These are phyloP conservation scores for Chorisops tibialis DNA, from an alignment of 2,888 invertebrate genomes.

Conservation along the genomic window DNA sequence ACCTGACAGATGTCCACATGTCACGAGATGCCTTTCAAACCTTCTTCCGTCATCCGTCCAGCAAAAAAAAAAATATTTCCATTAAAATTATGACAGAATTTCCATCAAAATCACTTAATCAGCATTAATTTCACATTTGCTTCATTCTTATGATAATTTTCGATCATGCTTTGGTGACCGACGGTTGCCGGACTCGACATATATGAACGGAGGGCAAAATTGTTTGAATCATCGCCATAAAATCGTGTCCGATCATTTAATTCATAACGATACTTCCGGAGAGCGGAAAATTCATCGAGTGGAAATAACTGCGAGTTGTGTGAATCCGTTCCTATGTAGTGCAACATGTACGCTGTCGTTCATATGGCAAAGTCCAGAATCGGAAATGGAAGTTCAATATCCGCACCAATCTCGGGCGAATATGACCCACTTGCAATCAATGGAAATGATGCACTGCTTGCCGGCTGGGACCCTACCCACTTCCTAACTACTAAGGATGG, in stretches of 20 bases:
- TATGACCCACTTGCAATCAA: too few relatives aligned
- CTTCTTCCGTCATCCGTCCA: too few relatives aligned
- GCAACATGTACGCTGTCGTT: neutral
- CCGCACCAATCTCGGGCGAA: too few relatives aligned
- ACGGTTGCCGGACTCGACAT: neutral
- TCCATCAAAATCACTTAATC: conserved; percentile 5
- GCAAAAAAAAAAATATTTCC: conserved; percentile 1
- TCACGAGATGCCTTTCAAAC: too few relatives aligned
- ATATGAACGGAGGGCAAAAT: conserved; percentile 7
- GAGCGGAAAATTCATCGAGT: conserved; percentile 10
- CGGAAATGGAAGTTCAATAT: conserved; percentile 14
- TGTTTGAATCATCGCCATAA: neutral
- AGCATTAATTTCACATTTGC: conserved; percentile 13
- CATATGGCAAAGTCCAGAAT: neutral
- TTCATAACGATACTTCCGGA: conserved; percentile 23
- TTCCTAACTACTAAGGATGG: too few relatives aligned
- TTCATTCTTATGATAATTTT: conserved; percentile 20
- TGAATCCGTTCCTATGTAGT: neutral
- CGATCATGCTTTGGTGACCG: conserved; percentile 7
- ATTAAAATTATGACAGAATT: conserved; percentile 21
- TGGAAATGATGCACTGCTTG: too few relatives aligned
- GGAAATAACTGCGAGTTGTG: conserved; percentile 6
- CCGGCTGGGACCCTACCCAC: too few relatives aligned
- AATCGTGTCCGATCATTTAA: conserved; percentile 8
- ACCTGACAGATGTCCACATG: too few relatives aligned